Evolutionary conservation across 1,140 invertebrate species (phyloP), one percentile per base, ranked within the genome.

Genomic region (Goniozus legneri): DNA sequence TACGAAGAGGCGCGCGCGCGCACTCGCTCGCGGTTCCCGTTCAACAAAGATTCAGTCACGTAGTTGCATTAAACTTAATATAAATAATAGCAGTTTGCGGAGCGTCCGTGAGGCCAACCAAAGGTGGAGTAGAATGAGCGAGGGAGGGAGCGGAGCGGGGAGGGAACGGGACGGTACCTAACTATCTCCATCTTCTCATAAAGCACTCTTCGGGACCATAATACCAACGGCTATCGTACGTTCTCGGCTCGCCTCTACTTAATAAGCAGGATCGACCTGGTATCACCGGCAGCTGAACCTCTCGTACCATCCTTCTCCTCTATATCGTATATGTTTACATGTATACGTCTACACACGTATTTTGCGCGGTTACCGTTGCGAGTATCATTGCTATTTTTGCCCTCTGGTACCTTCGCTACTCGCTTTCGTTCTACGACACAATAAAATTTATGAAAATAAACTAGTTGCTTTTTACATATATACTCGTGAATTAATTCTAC

Each of bases 61-160:
- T 76, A 75, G 66, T 74, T 75, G 73, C 72, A 76, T 76, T 75
- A 76, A 75, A 75, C 71, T 76, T 76, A 76, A 76, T 75, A 75
- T 76, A 76, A 75, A 76, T 76, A 76, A 76, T 76, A 75, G 73
- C 72, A 67, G 71, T 75, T 76, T 74, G 72, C 72, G 69, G 69
- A 75, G 69, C 69, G 70, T 58, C 50, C 60, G 60, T 54, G 56
- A 52, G 56, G 47, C 50, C 52, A 40, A 40, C 30, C 14, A 38
- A 16, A 39, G 22, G 27, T 47, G 40, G 10, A 35, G n/a, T n/a
- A n/a, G n/a, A n/a, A n/a, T n/a, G n/a, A n/a, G n/a, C n/a, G n/a
- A n/a, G n/a, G n/a, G n/a, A n/a, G n/a, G n/a, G n/a, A n/a, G n/a
- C n/a, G n/a, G n/a, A n/a, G n/a, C 47, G 43, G 32, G 47, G 40